Evolutionary conservation across 1,140 invertebrate genomes (phyloP).

Genomic region (Drosophila lacertosa): DNA sequence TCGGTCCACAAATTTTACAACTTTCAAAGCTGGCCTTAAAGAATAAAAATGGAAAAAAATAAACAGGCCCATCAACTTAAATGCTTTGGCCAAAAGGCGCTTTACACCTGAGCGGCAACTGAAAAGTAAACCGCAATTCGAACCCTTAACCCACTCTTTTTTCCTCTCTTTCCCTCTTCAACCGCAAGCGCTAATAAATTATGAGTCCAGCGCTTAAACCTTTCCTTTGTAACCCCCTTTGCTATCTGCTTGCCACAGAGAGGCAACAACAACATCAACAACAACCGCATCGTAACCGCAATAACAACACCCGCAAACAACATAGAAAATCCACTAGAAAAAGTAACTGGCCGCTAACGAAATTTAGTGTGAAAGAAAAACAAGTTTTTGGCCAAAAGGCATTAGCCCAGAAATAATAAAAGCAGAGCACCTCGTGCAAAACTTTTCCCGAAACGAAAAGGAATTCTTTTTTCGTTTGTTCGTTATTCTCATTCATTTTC

Average conservation of each 20-base stretch:
- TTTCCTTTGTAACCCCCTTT: conserved; percentile 34
- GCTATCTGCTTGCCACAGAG: conserved; percentile 50
- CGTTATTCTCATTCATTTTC: conserved; percentile 23
- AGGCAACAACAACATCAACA: conserved; percentile 37
- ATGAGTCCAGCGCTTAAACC: conserved; percentile 73
- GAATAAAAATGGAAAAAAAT: neutral
- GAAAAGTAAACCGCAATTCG: conserved; percentile 52
- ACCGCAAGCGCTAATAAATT: conserved; percentile 79
- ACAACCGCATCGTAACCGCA: conserved; percentile 38
- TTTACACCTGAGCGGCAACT: conserved; percentile 65
- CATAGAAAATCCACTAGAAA: conserved; percentile 54
- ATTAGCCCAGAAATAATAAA: conserved; percentile 73
- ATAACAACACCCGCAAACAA: conserved; percentile 71
- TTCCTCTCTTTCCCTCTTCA: neutral
- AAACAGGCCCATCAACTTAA: conserved; percentile 58
- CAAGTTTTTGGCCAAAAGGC: conserved; percentile 59
- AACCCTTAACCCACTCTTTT: neutral
- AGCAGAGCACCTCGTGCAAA: conserved; percentile 1
- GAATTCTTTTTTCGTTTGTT: conserved; percentile 38
- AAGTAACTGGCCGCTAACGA: conserved; percentile 73
- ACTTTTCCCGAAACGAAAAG: conserved; percentile 56
- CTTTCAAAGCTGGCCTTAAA: neutral
- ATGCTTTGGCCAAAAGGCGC: conserved; percentile 35
- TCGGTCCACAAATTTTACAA: conserved; percentile 27
- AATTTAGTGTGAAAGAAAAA: conserved; percentile 73